Base-by-base conservation (phyloP, 2,888 invertebrate species). In the Lepidochrysops patricia region DNA sequence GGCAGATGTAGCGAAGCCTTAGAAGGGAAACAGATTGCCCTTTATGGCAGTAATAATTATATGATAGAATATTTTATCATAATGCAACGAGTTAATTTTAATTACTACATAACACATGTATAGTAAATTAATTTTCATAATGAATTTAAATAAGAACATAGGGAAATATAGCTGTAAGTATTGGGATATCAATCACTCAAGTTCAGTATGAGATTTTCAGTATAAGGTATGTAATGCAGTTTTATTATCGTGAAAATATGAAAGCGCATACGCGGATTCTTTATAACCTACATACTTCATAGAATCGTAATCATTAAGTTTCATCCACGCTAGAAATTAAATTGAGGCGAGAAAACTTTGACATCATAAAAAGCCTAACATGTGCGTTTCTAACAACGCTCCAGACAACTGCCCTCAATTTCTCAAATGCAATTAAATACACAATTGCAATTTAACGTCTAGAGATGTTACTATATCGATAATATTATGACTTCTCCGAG, bases 341-440 rank as follows among this genome's bases (percentile, higher is more conserved):
- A 43, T 43, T 26, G n/a, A 50, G 50, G 26, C 26, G 25, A 57
- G 34, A 34, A 23, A 34, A 34, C 57, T 32, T 34, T 34, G 32
- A 49, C 35, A 27, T 13, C 25, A 52, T 58, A 58, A 58, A 37
- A 58, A 58, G 58, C 49, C 32, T 19, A 26, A 37, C 29, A 48
- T 26, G 35, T 35, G 34, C 32, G 25, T 59, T 59, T 35, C 50
- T 19, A 54, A 54, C 54, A 54, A 59, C 32, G 58, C 13, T 32
- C 23, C 52, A 50, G 26, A 25, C 52, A 25, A 12, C 58, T 43
- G 54, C 56, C 48, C 58, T 43, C 56, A 49, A 56, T 61, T 56
- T 56, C 25, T 19, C 56, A 54, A 58, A 49, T 58, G 58, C 56
- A 61, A 58, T 58, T 59, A 61, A 56, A 61, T 25, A 37, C 34